phyloP scores from a whole-genome alignment of 1,140 invertebrate genomes.

The Diabrotica virgifera region DNA sequence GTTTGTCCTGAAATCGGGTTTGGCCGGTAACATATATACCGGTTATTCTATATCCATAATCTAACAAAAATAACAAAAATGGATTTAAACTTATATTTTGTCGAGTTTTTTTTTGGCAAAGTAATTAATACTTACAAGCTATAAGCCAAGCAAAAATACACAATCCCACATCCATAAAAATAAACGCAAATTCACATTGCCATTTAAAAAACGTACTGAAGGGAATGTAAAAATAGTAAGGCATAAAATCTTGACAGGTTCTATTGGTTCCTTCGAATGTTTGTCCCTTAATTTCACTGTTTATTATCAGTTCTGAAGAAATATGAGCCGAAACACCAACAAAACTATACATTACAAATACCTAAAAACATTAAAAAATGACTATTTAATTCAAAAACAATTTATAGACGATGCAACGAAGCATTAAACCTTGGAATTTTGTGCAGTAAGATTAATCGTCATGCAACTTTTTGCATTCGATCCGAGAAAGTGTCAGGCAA shows the following conservation, averaged over 20 bases:
- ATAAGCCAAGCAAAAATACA: conserved; percentile 9
- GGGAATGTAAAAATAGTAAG: conserved; percentile 16
- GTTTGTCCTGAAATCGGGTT: too few species aligned
- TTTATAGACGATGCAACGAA: too few species aligned
- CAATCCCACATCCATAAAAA: conserved; percentile 13
- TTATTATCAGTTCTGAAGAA: conserved; percentile 5
- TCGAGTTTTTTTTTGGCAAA: background rate
- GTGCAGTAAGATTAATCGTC: too few species aligned
- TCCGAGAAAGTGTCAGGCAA: too few species aligned
- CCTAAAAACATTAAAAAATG: conserved; percentile 4
- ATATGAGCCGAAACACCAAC: conserved; percentile 16
- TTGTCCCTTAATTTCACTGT: conserved; percentile 3
- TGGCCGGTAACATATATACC: too few species aligned
- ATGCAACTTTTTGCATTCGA: too few species aligned
- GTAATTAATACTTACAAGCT: background rate
- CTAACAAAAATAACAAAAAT: too few species aligned
- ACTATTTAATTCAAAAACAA: too few species aligned
- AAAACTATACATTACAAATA: conserved; percentile 11
- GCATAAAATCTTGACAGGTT: conserved; percentile 16
- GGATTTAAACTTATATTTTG: too few species aligned
- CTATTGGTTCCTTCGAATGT: conserved; percentile 4
- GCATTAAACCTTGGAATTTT: too few species aligned
- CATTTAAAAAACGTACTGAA: background rate
- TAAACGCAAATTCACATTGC: conserved; percentile 8
- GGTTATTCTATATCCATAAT: too few species aligned